These are phyloP conservation scores for Dromius quadrimaculatus DNA, from an alignment of 2,888 invertebrate species.

Conservation along the genomic window DNA sequence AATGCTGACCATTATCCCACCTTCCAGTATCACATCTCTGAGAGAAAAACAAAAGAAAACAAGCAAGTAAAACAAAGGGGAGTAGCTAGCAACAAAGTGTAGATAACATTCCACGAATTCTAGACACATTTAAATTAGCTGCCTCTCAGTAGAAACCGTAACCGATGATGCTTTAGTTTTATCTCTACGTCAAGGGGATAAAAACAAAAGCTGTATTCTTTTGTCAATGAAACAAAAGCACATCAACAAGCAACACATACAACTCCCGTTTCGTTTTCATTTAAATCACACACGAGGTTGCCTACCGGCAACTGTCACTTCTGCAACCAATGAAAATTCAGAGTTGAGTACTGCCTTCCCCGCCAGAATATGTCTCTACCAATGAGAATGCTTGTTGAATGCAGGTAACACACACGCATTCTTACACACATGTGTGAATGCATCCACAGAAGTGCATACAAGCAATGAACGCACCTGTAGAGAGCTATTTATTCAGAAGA, in stretches of 20 bases:
- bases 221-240: slow-evolving; percentile 50
- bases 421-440: background rate
- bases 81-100: slow-evolving; percentile 19
- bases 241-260: slow-evolving; percentile 41
- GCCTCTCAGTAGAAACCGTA: slow-evolving; percentile 28
- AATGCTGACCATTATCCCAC: slow-evolving; percentile 34
- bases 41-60: slow-evolving; percentile 27
- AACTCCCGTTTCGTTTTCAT: slow-evolving; percentile 37
- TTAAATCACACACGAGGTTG: slow-evolving; percentile 49
- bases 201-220: slow-evolving; percentile 49
- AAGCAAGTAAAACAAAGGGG: slow-evolving; percentile 28
- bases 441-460: slow-evolving; percentile 3
- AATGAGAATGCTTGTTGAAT: slow-evolving; percentile 16
- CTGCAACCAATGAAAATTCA: slow-evolving; percentile 27
- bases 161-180: slow-evolving; percentile 41
- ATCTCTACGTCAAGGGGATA: slow-evolving; percentile 5
- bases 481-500: slow-evolving; percentile 10
- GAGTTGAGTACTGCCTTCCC: slow-evolving; percentile 39
- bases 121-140: slow-evolving; percentile 51
- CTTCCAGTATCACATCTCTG: slow-evolving; percentile 21
- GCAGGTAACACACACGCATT: slow-evolving; percentile 37
- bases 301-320: slow-evolving; percentile 50
- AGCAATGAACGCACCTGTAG: slow-evolving; percentile 24
- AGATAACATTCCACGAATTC: slow-evolving; percentile 49
- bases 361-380: slow-evolving; percentile 31